Conservation (phyloP, 2,113 vertebrate genomes). For the Grantiella picta region DNA sequence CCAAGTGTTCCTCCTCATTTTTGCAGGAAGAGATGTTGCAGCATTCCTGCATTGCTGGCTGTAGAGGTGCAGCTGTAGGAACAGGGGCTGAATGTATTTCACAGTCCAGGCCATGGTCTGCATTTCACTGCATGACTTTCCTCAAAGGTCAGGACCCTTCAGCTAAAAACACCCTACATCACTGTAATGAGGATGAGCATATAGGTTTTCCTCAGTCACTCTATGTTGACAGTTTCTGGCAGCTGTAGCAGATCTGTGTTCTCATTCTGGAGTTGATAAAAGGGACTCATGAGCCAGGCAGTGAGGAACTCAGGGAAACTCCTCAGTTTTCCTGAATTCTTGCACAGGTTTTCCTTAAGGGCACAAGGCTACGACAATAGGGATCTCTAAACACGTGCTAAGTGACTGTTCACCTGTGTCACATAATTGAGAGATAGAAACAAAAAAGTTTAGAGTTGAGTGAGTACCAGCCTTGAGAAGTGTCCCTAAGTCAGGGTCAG, state of each 20-base stretch:
- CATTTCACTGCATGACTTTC: not conserved
- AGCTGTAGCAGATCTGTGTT: not conserved
- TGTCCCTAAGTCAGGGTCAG: not conserved
- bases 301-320: not conserved
- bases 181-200: not conserved
- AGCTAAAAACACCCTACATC: not conserved
- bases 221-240: not conserved
- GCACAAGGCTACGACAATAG: not conserved
- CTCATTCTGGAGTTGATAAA: not conserved
- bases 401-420: not conserved
- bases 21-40: not conserved
- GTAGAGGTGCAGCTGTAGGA: not conserved
- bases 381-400: not conserved
- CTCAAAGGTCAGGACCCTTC: not conserved
- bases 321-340: not conserved
- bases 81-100: not conserved
- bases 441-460: not conserved
- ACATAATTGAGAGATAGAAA: not conserved
- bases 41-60: not conserved
- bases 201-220: not conserved
- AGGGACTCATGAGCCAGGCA: not conserved
- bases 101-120: not conserved
- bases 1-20: not conserved
- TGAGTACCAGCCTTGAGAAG: not conserved
- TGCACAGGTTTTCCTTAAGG: not conserved